Conservation (phyloP, 2,113 vertebrate genomes). For the Willisornis vidua region DNA sequence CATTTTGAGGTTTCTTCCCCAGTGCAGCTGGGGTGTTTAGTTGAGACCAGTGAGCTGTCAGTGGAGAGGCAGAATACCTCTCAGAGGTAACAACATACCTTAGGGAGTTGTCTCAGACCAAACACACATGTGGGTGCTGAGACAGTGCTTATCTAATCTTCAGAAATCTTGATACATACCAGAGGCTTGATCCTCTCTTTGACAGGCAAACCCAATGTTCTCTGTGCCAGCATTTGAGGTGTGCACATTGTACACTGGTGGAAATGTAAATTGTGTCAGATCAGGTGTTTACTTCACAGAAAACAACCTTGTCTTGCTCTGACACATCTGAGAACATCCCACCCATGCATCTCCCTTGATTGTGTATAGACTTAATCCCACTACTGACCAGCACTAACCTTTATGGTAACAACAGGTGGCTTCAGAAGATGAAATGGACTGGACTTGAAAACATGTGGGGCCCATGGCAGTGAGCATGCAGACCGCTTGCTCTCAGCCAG, state of each 20-base stretch:
- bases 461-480: not conserved
- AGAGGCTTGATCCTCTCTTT: not conserved
- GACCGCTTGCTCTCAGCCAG: accelerated
- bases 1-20: not conserved
- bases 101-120: not conserved
- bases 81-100: no score
- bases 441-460: not conserved
- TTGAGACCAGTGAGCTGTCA: not conserved
- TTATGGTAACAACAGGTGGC: not conserved
- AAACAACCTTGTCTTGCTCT: not conserved
- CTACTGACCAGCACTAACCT: not conserved
- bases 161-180: not conserved
- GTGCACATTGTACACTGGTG: no score
- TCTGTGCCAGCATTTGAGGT: accelerated
- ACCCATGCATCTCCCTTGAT: no score
- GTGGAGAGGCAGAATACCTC: not conserved
- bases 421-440: not conserved
- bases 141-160: not conserved
- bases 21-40: not conserved
- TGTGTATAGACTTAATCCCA: no score
- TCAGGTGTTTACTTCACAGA: not conserved
- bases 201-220: no score
- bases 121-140: accelerated
- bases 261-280: not conserved
- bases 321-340: not conserved